Base-by-base conservation (phyloP, 2,113 vertebrate genomes). In the Sinocyclocheilus anshuiensis region DNA sequence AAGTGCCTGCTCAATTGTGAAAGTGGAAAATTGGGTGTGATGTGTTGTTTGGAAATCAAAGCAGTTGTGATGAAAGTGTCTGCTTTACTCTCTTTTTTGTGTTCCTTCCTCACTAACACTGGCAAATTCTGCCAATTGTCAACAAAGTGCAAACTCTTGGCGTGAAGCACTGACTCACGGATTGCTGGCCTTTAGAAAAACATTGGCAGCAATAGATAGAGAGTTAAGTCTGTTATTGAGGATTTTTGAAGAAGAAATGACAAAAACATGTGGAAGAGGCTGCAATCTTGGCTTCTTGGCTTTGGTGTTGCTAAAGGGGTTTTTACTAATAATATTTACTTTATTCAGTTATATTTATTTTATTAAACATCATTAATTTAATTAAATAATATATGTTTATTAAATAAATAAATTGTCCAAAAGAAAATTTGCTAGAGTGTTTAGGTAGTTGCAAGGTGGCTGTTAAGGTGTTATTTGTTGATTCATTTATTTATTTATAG, bases 11-110 rank as follows among this genome's bases (percentile, higher is more conserved):
- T 86, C 78, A 61, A 76, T 84, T 87, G 87, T 90, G 87, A 85
- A 91, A 86, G 87, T 85, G 83, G 84, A 87, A 89, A 90, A 90
- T 88, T 90, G 86, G 87, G 71, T 75, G 84, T 90, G 86, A 89
- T 88, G 50, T 91, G 90, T 79, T 86, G 86, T 86, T 87, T 87
- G 86, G 85, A 87, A 91, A 90, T 88, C 87, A 87, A 80, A 90
- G 82, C 71, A 42, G 84, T 55, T 65, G 42, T 55, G 53, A 81
- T 84, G 79, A 85, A 87, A 89, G 86, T 42, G 45, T 4, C 42
- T 33, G 71, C 76, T 53, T 84, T 85, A 67, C 74, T 42, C 12
- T 24, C 85, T 74, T 42, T 72, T 42, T 75, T 71, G 72, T 82
- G 39, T 74, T 76, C 69, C 82, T 74, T 75, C 67, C 36, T 26